These are phyloP conservation scores for Frieseomelitta varia DNA, from an alignment of 1,140 invertebrate genomes.

Conservation along the genomic window DNA sequence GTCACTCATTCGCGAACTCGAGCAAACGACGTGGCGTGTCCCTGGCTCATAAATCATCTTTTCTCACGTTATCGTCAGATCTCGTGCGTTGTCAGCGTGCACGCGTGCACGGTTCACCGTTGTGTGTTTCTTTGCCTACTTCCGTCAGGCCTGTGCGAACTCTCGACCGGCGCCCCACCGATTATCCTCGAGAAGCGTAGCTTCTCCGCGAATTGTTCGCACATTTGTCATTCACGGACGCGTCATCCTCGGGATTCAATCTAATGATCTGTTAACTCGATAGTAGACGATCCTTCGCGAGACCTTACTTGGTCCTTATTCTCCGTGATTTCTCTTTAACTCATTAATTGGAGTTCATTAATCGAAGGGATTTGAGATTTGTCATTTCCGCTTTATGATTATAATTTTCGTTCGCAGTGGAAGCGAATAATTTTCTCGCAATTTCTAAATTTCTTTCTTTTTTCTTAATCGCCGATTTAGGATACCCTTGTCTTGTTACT, in stretches of 20 bases:
- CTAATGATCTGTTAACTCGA: background rate
- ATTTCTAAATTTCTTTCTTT: no score
- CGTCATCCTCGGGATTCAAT: background rate
- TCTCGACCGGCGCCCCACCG: background rate
- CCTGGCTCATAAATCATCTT: slow-evolving; percentile 76
- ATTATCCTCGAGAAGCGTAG: background rate
- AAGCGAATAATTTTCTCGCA: no score
- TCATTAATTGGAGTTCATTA: background rate
- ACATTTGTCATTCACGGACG: background rate
- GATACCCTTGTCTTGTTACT: no score
- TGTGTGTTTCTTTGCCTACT: slow-evolving; percentile 58
- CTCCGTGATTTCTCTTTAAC: background rate
- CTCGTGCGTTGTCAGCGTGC: slow-evolving; percentile 69
- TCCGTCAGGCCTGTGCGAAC: slow-evolving; percentile 48
- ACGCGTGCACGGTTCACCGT: slow-evolving; percentile 65
- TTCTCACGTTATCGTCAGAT: slow-evolving; percentile 71
- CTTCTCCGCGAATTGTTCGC: background rate
- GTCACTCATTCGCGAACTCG: slow-evolving; percentile 43
- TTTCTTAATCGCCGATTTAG: no score
- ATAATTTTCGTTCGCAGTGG: no score
- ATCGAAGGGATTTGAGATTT: no score
- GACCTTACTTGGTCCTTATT: background rate
- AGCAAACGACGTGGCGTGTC: slow-evolving; percentile 71
- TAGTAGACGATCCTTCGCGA: background rate
- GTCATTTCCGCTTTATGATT: no score